phyloP scores from a whole-genome alignment of 2,888 invertebrate genomes.

The Agonopterix subpropinquella region DNA sequence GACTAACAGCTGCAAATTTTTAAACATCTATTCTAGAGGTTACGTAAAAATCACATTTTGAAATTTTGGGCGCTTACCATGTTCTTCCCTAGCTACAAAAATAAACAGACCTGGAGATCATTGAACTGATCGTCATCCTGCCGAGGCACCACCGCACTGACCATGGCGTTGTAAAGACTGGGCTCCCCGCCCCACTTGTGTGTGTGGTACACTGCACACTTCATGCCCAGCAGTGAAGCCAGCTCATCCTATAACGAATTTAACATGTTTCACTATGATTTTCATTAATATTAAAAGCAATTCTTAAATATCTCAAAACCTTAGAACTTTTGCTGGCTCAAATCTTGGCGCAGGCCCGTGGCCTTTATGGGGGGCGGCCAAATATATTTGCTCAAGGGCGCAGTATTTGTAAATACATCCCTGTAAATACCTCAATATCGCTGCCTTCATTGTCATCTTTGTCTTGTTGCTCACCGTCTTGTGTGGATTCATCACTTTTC shows the following conservation, averaged over 20 bases:
- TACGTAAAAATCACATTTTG: too few relatives aligned
- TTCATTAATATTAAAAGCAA: too few relatives aligned
- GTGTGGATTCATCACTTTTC: slow-evolving; percentile 18
- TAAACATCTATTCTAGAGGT: too few relatives aligned
- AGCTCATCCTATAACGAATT: slow-evolving; percentile 74
- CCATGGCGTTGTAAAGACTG: slow-evolving; percentile 90
- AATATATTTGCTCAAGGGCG: too few relatives aligned
- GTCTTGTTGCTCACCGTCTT: slow-evolving; percentile 33
- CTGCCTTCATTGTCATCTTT: slow-evolving; percentile 51
- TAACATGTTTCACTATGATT: not conserved
- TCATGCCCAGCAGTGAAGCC: slow-evolving; percentile 84
- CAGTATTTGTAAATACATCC: too few relatives aligned
- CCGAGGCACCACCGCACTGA: slow-evolving; percentile 79
- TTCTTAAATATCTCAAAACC: too few relatives aligned
- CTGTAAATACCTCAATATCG: slow-evolving; percentile 69
- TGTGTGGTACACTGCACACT: slow-evolving; percentile 89
- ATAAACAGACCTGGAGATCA: slow-evolving; percentile 76
- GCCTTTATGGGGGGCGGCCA: too few relatives aligned
- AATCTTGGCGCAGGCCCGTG: too few relatives aligned
- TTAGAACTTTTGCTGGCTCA: too few relatives aligned
- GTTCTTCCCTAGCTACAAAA: too few relatives aligned
- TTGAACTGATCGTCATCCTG: slow-evolving; percentile 70
- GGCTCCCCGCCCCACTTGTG: slow-evolving; percentile 86
- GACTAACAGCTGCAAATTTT: too few relatives aligned
- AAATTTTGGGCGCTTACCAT: too few relatives aligned